Evolutionary conservation across 2,888 invertebrate genomes (phyloP).

Genomic region (Morinoia aosen): DNA sequence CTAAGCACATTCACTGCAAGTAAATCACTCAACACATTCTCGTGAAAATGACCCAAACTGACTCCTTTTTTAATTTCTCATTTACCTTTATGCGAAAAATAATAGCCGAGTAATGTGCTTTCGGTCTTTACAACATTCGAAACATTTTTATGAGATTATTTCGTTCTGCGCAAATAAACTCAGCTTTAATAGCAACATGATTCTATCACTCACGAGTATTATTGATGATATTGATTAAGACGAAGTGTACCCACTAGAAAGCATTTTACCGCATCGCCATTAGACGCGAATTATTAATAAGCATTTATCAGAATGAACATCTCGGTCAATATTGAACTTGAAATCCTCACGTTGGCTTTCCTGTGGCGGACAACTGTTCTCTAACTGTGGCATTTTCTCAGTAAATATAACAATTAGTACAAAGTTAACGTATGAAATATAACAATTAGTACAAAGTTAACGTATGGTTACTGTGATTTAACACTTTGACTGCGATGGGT

Average conservation of each 20-base stretch:
- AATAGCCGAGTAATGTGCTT: not conserved
- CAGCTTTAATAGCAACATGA: no score
- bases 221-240: no score
- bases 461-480: not conserved
- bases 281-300: no score
- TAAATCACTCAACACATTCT: not conserved
- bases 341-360: not conserved
- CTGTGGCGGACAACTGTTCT: not conserved
- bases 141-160: no score
- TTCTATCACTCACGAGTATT: no score
- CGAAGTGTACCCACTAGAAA: no score
- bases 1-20: no score
- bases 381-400: not conserved
- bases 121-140: not conserved
- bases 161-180: no score
- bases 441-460: not conserved
- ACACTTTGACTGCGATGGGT: no score
- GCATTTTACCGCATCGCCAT: no score
- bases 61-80: not conserved
- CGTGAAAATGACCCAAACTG: not conserved
- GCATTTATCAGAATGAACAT: not conserved
- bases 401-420: not conserved
- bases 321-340: not conserved
- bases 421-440: not conserved
- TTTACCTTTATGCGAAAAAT: not conserved